Evolutionary conservation across 1,140 invertebrate genomes (phyloP).

Genomic region (Apis cerana): DNA sequence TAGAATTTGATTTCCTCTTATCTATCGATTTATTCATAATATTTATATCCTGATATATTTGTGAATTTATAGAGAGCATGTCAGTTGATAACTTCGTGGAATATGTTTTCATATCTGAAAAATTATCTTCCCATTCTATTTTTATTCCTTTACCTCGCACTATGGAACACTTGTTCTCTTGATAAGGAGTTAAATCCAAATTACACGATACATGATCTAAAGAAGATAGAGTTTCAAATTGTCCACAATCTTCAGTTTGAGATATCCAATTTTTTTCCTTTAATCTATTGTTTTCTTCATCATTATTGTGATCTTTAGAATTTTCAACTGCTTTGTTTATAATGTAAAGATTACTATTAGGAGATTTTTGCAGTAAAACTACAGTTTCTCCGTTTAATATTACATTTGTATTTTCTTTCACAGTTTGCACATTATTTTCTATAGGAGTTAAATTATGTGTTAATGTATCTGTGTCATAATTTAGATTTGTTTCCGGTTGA

Average conservation of each 20-base stretch:
- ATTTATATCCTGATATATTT: conserved; percentile 52
- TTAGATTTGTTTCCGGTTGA: conserved; percentile 51
- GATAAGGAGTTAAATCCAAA: conserved; percentile 47
- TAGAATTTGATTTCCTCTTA: conserved; percentile 56
- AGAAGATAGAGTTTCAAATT: conserved; percentile 47
- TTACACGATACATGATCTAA: conserved; percentile 49
- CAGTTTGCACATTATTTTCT: conserved; percentile 56
- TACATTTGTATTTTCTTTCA: conserved; percentile 75
- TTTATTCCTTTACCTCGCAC: conserved; percentile 55
- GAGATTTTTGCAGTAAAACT: conserved; percentile 75
- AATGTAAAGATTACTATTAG: conserved; percentile 79
- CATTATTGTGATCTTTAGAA: conserved; percentile 56
- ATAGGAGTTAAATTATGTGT: conserved; percentile 59
- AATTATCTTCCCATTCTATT: conserved; percentile 52
- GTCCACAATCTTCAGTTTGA: conserved; percentile 36
- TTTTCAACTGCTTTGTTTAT: conserved; percentile 79
- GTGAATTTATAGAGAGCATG: conserved; percentile 36
- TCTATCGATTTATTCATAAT: conserved; percentile 40
- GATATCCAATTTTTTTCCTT: conserved; percentile 55
- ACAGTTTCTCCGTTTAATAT: conserved; percentile 79
- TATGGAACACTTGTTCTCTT: conserved; percentile 52
- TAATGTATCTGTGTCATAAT: conserved; percentile 56
- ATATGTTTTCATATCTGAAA: conserved; percentile 52
- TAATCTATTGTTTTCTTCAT: conserved; percentile 58
- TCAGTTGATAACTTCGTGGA: conserved; percentile 52